Evolutionary conservation across 64 coral and sea anemone species (phyloP), one percentile per base, ranked within the genome.

Genomic region (Dendrophyllia cribrosa): DNA sequence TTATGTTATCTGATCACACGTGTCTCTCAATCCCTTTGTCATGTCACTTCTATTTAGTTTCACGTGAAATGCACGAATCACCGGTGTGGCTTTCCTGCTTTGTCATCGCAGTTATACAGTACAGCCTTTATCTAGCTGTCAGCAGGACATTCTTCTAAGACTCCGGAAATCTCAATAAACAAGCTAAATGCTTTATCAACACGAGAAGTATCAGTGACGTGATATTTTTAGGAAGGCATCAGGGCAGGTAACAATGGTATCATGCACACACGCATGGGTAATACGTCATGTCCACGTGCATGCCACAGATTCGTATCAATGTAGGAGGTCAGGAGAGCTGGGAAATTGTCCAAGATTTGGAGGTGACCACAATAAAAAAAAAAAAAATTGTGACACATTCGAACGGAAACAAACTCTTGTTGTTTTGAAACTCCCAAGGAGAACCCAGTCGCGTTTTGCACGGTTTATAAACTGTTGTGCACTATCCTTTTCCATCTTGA

Each of bases 121-220:
- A 23, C 66, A 2, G 5, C 3, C 53, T 72, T 72, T 43, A 44
- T 44, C 72, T 2, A 19, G n/a, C 22, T 69, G 22, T 69, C 17
- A 76, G 9, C 17, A 9, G 51, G 20, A 10, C 7, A 76, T 21
- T 19, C 76, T 24, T 64, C 43, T 15, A 61, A 7, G 9, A 22
- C 26, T 51, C 43, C 80, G 80, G 80, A 84, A 84, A 84, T 68
- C 20, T 84, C 58, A 17, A 19, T 64, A 65, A 64, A 47, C 58
- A 82, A 43, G 7, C 6, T 15, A 76, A 23, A 6, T n/a, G 10
- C 25, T 6, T 75, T 20, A 13, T 75, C 11, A 51, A 34, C 55
- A 59, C 3, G 22, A 24, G 9, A 79, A 14, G 11, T 34, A 10
- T 34, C 52, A 58, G 21, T 49, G 59, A 21, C 34, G 13, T 26